Percentiles rank a stretch among this genome's conserved stretches.
phyloP scores from a whole-genome alignment of 1,140 invertebrate genomes.

The Pemphigus obesinymphae region DNA sequence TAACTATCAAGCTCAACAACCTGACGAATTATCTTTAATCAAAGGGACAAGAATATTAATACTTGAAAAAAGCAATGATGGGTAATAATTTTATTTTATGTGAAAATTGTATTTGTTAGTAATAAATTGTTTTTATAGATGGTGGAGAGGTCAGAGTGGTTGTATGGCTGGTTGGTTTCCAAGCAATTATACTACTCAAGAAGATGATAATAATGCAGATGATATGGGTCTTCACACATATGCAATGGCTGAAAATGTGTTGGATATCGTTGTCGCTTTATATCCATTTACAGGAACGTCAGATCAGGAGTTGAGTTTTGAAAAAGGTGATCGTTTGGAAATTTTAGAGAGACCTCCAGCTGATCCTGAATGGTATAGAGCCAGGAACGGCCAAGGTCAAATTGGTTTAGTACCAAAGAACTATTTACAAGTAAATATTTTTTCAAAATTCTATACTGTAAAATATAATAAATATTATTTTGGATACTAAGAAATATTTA shows the following conservation, averaged over 20 bases:
- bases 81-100: constrained; percentile 46
- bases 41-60: constrained; percentile 90
- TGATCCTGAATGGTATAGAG: constrained; percentile 96
- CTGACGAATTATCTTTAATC: constrained; percentile 89
- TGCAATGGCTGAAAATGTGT: constrained; percentile 84
- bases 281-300: constrained; percentile 93
- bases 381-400: constrained; percentile 84
- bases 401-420: constrained; percentile 93
- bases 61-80: constrained; percentile 97
- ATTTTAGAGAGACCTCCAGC: constrained; percentile 90
- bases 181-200: constrained; percentile 95
- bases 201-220: constrained; percentile 58
- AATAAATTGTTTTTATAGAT: constrained; percentile 55
- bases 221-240: constrained; percentile 84
- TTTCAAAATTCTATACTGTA: neutral
- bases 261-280: constrained; percentile 90
- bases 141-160: constrained; percentile 94
- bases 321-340: constrained; percentile 91
- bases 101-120: neutral
- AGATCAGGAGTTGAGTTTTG: constrained; percentile 94
- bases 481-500: neutral
- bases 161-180: constrained; percentile 90
- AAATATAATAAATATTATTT: neutral
- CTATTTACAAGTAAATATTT: constrained; percentile 70
- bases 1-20: constrained; percentile 95